A percentile compares a stretch with the other conserved stretches of the same genome.
Conservation (phyloP, 2,888 invertebrate species). For the Antheraea yamamai region DNA sequence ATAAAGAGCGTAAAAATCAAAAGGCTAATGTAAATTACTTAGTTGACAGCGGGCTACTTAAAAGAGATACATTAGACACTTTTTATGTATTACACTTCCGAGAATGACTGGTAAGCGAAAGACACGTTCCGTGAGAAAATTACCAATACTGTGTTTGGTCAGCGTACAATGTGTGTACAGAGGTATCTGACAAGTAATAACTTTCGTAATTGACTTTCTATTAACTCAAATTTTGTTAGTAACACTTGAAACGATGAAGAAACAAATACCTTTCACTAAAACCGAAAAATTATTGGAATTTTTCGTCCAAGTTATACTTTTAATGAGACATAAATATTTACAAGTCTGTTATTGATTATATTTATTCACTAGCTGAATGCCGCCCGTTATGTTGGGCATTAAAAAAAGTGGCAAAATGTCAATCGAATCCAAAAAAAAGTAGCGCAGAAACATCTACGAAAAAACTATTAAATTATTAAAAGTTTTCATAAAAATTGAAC, state of each 20-base stretch:
- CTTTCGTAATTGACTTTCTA: slow-evolving; percentile 23
- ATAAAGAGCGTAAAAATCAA: slow-evolving; percentile 8
- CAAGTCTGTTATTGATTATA: neutral
- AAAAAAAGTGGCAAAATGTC: no score
- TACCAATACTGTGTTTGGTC: slow-evolving; percentile 35
- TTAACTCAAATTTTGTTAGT: slow-evolving; percentile 16
- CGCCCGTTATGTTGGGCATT: no score
- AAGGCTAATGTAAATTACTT: slow-evolving; percentile 1
- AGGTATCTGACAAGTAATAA: slow-evolving; percentile 26
- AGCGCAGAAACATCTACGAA: no score
- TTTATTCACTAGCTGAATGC: no score
- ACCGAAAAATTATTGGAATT: neutral
- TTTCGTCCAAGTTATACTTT: neutral
- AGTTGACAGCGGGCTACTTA: slow-evolving; percentile 12
- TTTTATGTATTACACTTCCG: slow-evolving; percentile 40
- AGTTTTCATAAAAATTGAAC: neutral
- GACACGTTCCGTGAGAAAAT: slow-evolving; percentile 45
- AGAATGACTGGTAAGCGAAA: slow-evolving; percentile 43
- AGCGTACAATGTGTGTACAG: slow-evolving; percentile 11
- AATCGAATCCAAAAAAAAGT: no score
- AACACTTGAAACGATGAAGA: neutral
- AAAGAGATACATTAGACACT: slow-evolving; percentile 33
- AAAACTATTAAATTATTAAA: neutral
- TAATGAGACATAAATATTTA: neutral
- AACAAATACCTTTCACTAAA: neutral